phyloP scores from a whole-genome alignment of 1,140 invertebrate genomes.

The Bilobella aurantiaca region DNA sequence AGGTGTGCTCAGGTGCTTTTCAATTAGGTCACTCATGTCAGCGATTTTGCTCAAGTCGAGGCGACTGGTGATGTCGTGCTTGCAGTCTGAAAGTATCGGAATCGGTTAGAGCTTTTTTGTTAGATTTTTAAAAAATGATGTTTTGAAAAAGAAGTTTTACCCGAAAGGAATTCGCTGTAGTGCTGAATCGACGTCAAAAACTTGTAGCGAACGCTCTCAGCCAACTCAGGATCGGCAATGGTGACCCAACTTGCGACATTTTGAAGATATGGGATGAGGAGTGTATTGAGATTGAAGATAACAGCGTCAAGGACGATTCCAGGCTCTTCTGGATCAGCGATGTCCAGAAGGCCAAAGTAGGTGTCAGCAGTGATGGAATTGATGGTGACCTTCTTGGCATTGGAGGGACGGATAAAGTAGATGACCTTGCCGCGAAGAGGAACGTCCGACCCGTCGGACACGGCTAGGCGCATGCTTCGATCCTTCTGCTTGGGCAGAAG shows the following conservation, averaged over 20 bases:
- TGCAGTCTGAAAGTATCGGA: constrained; percentile 17
- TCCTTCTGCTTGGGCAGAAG: constrained; percentile 38
- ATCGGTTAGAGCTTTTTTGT: neutral
- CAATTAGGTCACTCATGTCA: constrained; percentile 44
- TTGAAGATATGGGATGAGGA: constrained; percentile 20
- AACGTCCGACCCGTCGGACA: constrained; percentile 44
- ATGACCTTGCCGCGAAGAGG: constrained; percentile 45
- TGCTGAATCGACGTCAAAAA: constrained; percentile 28
- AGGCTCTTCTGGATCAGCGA: constrained; percentile 22
- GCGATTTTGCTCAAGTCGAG: constrained; percentile 28
- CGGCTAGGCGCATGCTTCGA: constrained; percentile 43
- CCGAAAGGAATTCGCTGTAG: constrained; percentile 26
- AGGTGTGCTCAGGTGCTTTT: constrained; percentile 44
- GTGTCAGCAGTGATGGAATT: constrained; percentile 42
- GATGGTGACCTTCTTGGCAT: constrained; percentile 43
- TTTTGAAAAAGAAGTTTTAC: constrained; percentile 1
- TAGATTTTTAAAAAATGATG: too few relatives aligned
- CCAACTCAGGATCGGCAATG: constrained; percentile 24
- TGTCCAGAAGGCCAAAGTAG: constrained; percentile 21
- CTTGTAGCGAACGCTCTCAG: constrained; percentile 20
- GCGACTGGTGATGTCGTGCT: constrained; percentile 27
- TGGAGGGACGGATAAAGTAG: constrained; percentile 45
- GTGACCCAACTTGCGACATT: constrained; percentile 20
- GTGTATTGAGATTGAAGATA: constrained; percentile 5
- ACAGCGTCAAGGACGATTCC: constrained; percentile 23